These are phyloP conservation scores for Narcine bancroftii DNA, from an alignment of 2,113 vertebrate genomes.

Conservation along the genomic window DNA sequence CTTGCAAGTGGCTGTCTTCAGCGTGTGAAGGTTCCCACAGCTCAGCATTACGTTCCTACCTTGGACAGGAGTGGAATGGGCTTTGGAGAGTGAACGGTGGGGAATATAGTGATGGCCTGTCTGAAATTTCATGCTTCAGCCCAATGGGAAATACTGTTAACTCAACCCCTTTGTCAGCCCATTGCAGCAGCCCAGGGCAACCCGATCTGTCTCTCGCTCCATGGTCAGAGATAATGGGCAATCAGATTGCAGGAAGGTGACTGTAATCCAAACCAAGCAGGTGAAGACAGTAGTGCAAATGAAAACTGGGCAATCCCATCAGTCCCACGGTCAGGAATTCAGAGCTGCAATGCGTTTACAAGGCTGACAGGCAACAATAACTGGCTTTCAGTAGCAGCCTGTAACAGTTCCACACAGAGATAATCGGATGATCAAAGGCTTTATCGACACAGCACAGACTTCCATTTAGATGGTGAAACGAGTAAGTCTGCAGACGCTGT, in stretches of 20 bases:
- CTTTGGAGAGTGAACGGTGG: neutral
- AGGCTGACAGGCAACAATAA: neutral
- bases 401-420: neutral
- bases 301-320: neutral
- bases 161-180: neutral
- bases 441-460: neutral
- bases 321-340: neutral
- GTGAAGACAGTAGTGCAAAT: neutral
- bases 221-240: conserved; percentile 24
- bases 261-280: neutral
- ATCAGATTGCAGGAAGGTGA: conserved; percentile 2
- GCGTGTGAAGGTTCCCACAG: neutral
- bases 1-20: neutral
- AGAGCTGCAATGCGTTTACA: neutral
- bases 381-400: neutral
- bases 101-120: neutral
- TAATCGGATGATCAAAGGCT: neutral
- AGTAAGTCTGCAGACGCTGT: too few relatives aligned
- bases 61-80: neutral
- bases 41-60: neutral
- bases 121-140: conserved; percentile 5
- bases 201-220: neutral
- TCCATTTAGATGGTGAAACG: too few relatives aligned
- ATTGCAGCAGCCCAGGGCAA: neutral
- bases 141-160: neutral